Evolutionary conservation across 2,888 invertebrate species (phyloP).

Genomic region (Amaurobius ferox): DNA sequence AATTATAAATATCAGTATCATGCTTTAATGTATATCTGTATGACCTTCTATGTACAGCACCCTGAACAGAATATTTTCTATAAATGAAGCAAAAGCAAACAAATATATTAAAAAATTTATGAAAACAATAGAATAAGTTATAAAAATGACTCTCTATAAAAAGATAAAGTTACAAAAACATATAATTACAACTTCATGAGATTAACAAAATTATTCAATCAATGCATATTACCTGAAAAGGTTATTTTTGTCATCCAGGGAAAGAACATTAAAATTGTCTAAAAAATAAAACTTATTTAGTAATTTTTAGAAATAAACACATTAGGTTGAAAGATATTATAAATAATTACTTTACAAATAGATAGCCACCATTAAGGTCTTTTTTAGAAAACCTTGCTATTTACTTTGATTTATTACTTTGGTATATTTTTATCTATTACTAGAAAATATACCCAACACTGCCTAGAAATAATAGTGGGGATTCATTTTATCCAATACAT

Average conservation of each 20-base stretch:
- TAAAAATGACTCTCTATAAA: neutral
- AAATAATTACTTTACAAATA: no score
- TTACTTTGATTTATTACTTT: no score
- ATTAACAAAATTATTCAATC: neutral
- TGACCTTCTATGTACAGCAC: slow-evolving; percentile 83
- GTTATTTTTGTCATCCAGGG: slow-evolving; percentile 56
- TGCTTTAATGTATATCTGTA: slow-evolving; percentile 83
- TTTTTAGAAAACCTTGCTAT: no score
- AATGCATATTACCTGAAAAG: slow-evolving; percentile 56
- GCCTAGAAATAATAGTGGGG: no score
- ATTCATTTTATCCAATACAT: no score
- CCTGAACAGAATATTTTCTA: slow-evolving; percentile 87
- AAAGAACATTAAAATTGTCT: slow-evolving; percentile 91
- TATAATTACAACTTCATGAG: neutral
- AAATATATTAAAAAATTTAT: neutral
- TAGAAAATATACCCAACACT: no score
- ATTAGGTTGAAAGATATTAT: no score
- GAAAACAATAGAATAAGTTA: neutral
- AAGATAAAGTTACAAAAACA: neutral
- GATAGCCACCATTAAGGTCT: no score
- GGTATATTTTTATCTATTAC: no score
- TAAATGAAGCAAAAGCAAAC: slow-evolving; percentile 81
- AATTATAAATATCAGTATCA: slow-evolving; percentile 84
- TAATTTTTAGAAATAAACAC: no score
- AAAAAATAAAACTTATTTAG: slow-evolving; percentile 79